Evolutionary conservation across 2,113 vertebrate species (phyloP), one percentile per base, ranked within the genome.

Genomic region (Cyanoderma ruficeps): DNA sequence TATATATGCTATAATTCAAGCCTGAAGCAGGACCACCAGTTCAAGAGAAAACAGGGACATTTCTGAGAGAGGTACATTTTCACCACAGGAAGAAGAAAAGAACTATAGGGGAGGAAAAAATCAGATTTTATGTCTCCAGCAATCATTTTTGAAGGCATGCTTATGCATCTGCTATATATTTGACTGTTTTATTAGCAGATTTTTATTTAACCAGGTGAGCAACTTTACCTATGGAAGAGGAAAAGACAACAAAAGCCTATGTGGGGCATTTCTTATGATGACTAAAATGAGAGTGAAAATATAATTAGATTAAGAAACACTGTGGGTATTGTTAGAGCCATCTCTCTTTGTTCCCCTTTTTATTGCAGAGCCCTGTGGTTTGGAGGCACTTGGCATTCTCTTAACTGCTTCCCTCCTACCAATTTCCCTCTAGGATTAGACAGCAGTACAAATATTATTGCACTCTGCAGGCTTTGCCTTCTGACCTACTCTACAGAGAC

Each of bases 361-460:
- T 82, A 80, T 27, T 63, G 81, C 91, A 68, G 77, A 90, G 71
- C n/a, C 70, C 72, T 61, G 77, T 0, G 0, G 9, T 87, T 81
- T 87, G 46, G 42, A 77, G 47, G 53, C 77, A 89, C 82, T 76
- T 94, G 87, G 75, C 85, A 84, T 87, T 96, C 96, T 95, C 80
- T 83, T 83, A 76, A 30, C 70, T 72, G 42, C 50, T 90, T 94
- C 72, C 79, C 76, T 80, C 69, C 82, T 84, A 60, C 4, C 49
- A 71, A 57, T 95, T 95, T 83, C 69, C 83, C 57, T 86, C 53
- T 81, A 90, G 80, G 64, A 93, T 91, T 71, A 93, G 42, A 96
- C 86, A 90, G 85, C 70, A 93, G 57, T 60, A 82, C 85, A 93
- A 90, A 91, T 86, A 80, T 96, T 95, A 96, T 89, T 87, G 88